phyloP scores from a whole-genome alignment of 2,113 vertebrate species.

The Charina bottae region DNA sequence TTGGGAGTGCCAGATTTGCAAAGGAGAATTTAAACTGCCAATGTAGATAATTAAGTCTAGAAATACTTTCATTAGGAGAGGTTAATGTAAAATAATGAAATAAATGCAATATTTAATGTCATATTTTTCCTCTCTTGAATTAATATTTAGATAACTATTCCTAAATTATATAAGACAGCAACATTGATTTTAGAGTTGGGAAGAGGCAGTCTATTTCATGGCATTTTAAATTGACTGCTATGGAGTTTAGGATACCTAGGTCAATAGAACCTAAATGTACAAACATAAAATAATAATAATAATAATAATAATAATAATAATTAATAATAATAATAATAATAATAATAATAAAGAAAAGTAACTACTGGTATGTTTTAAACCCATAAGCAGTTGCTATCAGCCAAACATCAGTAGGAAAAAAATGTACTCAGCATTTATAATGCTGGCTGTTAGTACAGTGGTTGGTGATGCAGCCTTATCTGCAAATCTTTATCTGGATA shows the following conservation, averaged over 20 bases:
- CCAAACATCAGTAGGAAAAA: constrained; percentile 14
- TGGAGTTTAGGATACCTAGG: constrained; percentile 15
- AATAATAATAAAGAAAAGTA: not conserved
- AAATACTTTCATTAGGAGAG: not conserved
- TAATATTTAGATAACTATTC: not conserved
- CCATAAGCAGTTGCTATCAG: constrained; percentile 18
- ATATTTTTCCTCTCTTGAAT: not conserved
- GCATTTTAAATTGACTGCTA: constrained; percentile 18
- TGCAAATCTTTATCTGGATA: constrained; percentile 34
- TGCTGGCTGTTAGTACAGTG: constrained; percentile 9
- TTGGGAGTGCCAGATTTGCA: not conserved
- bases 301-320: too few species aligned
- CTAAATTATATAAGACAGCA: not conserved
- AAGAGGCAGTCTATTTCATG: not conserved
- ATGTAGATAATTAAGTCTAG: not conserved
- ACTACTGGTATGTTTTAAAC: not conserved
- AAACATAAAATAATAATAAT: not conserved
- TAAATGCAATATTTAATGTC: not conserved
- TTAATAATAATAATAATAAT: too few species aligned
- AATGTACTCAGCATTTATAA: not conserved
- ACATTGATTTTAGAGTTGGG: constrained; percentile 3
- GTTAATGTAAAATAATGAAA: not conserved
- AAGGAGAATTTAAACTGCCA: not conserved
- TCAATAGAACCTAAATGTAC: not conserved
- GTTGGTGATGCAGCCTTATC: constrained; percentile 19